Conservation (phyloP, 2,113 vertebrate genomes). For the Amblyornis subalaris region DNA sequence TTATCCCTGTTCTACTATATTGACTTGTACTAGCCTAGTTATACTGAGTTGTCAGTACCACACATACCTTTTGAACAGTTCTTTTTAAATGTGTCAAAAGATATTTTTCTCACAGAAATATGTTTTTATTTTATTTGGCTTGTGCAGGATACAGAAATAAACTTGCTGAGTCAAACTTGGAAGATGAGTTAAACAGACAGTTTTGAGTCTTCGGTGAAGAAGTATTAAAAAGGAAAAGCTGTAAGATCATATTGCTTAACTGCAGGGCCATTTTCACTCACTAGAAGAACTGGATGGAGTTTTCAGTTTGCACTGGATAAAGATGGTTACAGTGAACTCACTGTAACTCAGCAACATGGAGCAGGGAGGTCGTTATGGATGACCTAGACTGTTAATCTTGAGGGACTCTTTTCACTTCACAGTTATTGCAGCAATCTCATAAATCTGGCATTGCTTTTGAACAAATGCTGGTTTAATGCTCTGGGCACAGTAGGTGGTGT, state of each 20-base stretch:
- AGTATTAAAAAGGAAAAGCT: neutral
- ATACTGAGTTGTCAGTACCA: neutral
- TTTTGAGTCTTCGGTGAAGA: neutral
- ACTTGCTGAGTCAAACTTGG: neutral
- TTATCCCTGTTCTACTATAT: neutral
- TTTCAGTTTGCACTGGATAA: neutral
- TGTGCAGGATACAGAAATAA: neutral
- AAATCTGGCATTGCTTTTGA: neutral
- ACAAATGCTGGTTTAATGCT: neutral
- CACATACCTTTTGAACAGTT: neutral
- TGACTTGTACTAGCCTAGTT: neutral
- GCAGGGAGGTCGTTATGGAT: neutral
- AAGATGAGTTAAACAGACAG: neutral
- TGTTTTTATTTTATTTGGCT: neutral
- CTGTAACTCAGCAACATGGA: neutral
- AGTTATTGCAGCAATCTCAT: neutral
- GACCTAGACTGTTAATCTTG: neutral
- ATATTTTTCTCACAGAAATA: neutral
- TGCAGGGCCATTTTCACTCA: neutral
- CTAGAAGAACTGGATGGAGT: neutral
- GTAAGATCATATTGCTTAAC: neutral
- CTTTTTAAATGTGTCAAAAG: neutral
- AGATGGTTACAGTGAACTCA: neutral
- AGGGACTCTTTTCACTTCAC: neutral
- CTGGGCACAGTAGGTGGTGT: neutral